Base-by-base conservation (phyloP, 2,797 vertebrate species). In the Nannoperca obscura region DNA sequence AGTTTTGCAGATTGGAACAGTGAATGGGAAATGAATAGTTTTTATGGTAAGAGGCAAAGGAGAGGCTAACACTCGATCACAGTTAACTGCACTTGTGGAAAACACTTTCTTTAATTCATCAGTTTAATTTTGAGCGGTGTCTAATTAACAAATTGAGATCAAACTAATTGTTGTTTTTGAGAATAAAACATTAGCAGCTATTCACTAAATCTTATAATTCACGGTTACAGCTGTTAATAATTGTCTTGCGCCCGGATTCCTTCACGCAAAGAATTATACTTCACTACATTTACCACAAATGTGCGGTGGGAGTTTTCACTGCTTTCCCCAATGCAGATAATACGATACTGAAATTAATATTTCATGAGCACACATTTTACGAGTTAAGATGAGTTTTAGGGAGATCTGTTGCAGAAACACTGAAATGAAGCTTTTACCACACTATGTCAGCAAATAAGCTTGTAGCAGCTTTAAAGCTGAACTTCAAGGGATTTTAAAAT, bases 141-240 rank as follows among this genome's bases (percentile, higher is more conserved):
- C 20, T 53, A 49, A 82, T 89, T 85, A 81, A 83, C 44, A 64
- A 15, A 32, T 19, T 1, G 19, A 36, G 40, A 42, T 66, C 3
- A 7, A 44, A 49, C 20, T 71, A 76, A 59, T n/a, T 6, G 0
- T 19, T 64, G 20, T 49, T 50, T 59, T 44, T 34, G 3, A 53
- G 59, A 69, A 61, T 52, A n/a, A 81, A 78, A 47, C 34, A 44
- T 70, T 40, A 52, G 47, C 22, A 36, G 12, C 38, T 62, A 58
- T 1, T 46, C 54, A 13, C 17, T 20, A 14, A 27, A 53, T 36
- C 12, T 59, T 5, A 46, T 72, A 22, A 54, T 60, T 74, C 13
- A 5, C 3, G 36, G 55, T 27, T 82, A 36, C 22, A 46, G 38
- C 53, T 63, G 68, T 47, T 62, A 34, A 72, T 69, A 36, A 49